A percentile compares a stretch with the other conserved stretches of the same genome.
Evolutionary conservation across 2,113 vertebrate genomes (phyloP).

Genomic region (Tinamus guttatus): DNA sequence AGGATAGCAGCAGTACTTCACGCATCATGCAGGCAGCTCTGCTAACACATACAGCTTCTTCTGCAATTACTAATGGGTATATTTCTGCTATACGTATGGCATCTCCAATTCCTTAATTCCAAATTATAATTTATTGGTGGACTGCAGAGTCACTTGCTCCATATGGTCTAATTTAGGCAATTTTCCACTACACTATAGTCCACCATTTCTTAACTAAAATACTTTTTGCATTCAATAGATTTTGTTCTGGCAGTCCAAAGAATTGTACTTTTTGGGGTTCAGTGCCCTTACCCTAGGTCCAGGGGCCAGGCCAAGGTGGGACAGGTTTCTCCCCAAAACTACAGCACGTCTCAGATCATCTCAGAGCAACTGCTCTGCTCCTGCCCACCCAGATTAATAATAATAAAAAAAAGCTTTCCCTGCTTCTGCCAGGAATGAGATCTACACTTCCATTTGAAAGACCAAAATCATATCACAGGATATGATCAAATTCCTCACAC

Average conservation of each 20-base stretch:
- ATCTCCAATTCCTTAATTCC: not conserved
- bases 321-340: not conserved
- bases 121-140: conserved; percentile 1
- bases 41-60: not conserved
- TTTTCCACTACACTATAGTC: not conserved
- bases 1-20: rapidly evolving
- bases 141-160: not conserved
- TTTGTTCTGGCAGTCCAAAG: not conserved
- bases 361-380: not conserved
- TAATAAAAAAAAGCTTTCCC: not conserved
- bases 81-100: not conserved
- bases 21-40: not conserved
- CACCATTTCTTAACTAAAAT: conserved; percentile 3
- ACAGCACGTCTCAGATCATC: rapidly evolving
- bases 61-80: not conserved
- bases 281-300: rapidly evolving
- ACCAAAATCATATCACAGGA: not conserved
- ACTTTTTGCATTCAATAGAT: not conserved
- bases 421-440: not conserved
- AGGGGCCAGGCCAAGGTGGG: not conserved
- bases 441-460: not conserved
- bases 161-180: not conserved
- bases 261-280: not conserved
- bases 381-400: too few species aligned
- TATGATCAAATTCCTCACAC: not conserved